Conservation (phyloP, 2,113 vertebrate genomes). For the Drymodes brunneopygia region DNA sequence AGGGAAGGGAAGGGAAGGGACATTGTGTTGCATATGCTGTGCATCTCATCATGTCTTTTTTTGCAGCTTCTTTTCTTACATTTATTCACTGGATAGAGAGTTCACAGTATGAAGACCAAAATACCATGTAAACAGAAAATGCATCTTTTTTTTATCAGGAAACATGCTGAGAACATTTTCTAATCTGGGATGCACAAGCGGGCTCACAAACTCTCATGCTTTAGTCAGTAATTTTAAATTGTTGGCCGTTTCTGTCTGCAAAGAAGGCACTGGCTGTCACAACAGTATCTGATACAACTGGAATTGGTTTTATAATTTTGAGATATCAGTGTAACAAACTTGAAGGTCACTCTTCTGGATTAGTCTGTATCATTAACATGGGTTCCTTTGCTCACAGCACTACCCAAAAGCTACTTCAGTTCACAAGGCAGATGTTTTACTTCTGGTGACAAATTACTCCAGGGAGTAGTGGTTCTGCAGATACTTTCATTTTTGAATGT, state of each 20-base stretch:
- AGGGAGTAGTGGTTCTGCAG: neutral
- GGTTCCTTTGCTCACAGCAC: rapidly evolving
- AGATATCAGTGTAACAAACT: neutral
- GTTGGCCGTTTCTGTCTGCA: neutral
- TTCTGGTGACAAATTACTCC: conserved; percentile 1
- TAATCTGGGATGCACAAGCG: neutral
- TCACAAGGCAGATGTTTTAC: neutral
- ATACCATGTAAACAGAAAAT: neutral
- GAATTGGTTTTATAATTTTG: neutral
- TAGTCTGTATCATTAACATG: neutral
- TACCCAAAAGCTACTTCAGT: neutral
- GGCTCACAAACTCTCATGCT: rapidly evolving
- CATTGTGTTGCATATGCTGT: neutral
- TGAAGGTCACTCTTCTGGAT: neutral
- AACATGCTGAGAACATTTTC: neutral
- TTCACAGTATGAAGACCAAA: neutral
- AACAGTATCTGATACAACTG: neutral
- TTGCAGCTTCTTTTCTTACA: neutral
- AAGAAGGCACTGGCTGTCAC: neutral
- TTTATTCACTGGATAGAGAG: neutral
- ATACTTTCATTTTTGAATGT: neutral
- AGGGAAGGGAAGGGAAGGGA: neutral
- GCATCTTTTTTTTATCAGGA: neutral
- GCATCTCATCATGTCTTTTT: neutral
- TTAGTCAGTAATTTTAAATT: neutral